Percentiles rank a stretch among this genome's conserved stretches.
These are phyloP conservation scores for Zapornia atra DNA, from an alignment of 2,113 vertebrate genomes.

Conservation along the genomic window DNA sequence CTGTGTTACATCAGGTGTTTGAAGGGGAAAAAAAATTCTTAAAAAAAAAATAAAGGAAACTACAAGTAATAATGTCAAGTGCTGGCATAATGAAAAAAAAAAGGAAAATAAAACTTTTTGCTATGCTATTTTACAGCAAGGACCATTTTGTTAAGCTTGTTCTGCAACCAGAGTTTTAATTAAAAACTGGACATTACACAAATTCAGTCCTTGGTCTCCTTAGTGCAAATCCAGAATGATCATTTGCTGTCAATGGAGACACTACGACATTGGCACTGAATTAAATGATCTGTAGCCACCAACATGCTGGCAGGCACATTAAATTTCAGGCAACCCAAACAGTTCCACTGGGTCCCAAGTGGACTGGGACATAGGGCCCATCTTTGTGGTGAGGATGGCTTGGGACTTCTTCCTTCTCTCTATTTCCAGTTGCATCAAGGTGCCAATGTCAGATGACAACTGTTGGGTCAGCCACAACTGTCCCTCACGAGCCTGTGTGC, in stretches of 20 bases:
- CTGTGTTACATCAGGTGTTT: background rate
- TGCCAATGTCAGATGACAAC: background rate
- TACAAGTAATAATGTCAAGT: background rate
- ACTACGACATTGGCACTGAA: background rate
- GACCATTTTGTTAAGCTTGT: background rate
- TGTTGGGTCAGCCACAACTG: rapidly evolving
- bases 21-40: background rate
- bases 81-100: background rate
- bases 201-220: background rate
- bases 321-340: background rate
- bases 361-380: background rate
- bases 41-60: background rate
- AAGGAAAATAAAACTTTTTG: background rate
- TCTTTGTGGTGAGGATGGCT: background rate
- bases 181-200: background rate
- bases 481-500: background rate
- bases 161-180: background rate
- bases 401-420: background rate
- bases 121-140: background rate
- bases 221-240: background rate
- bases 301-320: background rate
- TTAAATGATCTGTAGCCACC: background rate
- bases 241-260: background rate
- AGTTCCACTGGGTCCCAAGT: background rate
- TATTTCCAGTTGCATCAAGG: background rate